Evolutionary conservation across 2,797 vertebrate genomes (phyloP), one percentile per base, ranked within the genome.

Genomic region (Distichodus sexfasciatus): DNA sequence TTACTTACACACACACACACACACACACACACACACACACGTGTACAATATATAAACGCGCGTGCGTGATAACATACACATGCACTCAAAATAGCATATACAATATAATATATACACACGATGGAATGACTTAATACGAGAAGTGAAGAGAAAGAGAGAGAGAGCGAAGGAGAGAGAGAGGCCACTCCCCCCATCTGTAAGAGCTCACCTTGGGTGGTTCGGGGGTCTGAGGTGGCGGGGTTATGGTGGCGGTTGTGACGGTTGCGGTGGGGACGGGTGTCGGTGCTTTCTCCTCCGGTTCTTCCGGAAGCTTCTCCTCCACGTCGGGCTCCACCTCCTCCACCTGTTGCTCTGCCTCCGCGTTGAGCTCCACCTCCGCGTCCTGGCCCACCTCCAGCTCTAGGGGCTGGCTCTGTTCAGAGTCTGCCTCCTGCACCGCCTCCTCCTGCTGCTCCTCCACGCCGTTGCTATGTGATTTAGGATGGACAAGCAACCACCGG

Each of bases 141-240:
- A n/a, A n/a, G n/a, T n/a, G n/a, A n/a, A n/a, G n/a, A n/a, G n/a
- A n/a, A n/a, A n/a, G n/a, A n/a, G n/a, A n/a, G n/a, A n/a, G n/a
- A n/a, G n/a, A n/a, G n/a, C n/a, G n/a, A n/a, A n/a, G n/a, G n/a
- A n/a, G n/a, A n/a, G n/a, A n/a, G n/a, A n/a, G n/a, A n/a, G n/a
- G n/a, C n/a, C n/a, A n/a, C n/a, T n/a, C n/a, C n/a, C n/a, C n/a
- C n/a, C n/a, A n/a, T n/a, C n/a, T n/a, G n/a, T n/a, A n/a, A n/a
- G n/a, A n/a, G n/a, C 29, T 41, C 8, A 94, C 93, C 92, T 94
- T 94, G 76, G 92, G 92, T 15, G 90, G 90, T 71, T 94, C 93
- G 35, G 93, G 92, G 0, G 92, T 91, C 29, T 71, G 69, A 51
- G 92, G 82, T 0, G 92, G 88, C 33, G 89, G 88, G 23, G 93